Conservation (phyloP, 2,888 invertebrate genomes). For the Spisula subtruncata region DNA sequence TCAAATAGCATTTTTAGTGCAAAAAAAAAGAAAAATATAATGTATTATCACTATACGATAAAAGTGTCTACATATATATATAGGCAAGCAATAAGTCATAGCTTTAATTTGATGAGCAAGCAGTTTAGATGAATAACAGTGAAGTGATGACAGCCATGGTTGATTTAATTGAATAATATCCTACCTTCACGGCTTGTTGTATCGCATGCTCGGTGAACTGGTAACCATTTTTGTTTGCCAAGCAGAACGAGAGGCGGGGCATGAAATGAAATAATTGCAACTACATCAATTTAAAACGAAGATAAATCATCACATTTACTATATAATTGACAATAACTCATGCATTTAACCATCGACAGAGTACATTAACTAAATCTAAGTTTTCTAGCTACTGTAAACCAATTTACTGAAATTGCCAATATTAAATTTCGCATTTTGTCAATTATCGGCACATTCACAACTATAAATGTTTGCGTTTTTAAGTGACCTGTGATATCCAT, state of each 20-base stretch:
- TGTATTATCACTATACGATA: neutral
- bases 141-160: neutral
- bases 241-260: conserved; percentile 44
- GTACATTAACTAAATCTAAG: conserved; percentile 6
- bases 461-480: too few relatives aligned
- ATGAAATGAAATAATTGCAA: conserved; percentile 50
- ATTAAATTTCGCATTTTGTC: too few relatives aligned
- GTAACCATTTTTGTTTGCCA: conserved; percentile 31
- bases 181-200: conserved; percentile 38
- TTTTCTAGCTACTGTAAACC: too few relatives aligned
- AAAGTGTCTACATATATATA: neutral
- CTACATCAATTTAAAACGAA: conserved; percentile 30
- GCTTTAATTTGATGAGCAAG: neutral
- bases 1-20: neutral
- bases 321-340: conserved; percentile 18
- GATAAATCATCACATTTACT: conserved; percentile 13
- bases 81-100: neutral
- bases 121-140: neutral
- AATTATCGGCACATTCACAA: too few relatives aligned
- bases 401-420: too few relatives aligned
- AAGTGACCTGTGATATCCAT: too few relatives aligned
- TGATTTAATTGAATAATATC: conserved; percentile 32
- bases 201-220: conserved; percentile 51
- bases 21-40: too few relatives aligned
- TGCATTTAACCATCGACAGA: neutral